Evolutionary conservation across 2,888 invertebrate genomes (phyloP).

Genomic region (Himalopsyche tibetana): DNA sequence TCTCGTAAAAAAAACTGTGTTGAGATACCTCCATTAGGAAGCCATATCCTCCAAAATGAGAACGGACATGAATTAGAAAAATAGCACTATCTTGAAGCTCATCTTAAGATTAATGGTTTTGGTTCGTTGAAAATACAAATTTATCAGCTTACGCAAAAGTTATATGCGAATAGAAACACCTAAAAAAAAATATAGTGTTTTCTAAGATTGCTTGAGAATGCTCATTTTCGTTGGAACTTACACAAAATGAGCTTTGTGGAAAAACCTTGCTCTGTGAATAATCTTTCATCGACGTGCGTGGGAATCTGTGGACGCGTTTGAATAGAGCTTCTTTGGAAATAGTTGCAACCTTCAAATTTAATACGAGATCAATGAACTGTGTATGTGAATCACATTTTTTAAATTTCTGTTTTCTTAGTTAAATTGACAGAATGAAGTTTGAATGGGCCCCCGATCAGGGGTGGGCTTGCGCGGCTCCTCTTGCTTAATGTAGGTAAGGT

Average conservation of each 20-base stretch:
- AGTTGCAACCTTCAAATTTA: not conserved
- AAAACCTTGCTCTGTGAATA: not conserved
- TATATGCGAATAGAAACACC: not conserved
- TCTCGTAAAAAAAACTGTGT: no score
- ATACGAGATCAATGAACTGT: not conserved
- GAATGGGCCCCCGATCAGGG: no score
- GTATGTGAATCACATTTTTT: not conserved
- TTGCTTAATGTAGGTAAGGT: not conserved
- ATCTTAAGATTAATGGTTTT: not conserved
- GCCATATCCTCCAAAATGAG: no score
- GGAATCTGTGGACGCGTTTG: not conserved
- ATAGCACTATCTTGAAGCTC: no score
- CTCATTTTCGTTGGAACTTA: not conserved
- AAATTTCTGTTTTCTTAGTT: not conserved
- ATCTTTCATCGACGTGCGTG: not conserved
- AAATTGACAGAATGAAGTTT: no score
- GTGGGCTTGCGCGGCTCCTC: not conserved
- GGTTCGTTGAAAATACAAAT: not conserved
- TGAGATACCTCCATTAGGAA: no score
- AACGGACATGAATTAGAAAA: no score
- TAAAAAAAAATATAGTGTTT: not conserved
- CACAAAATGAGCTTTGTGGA: not conserved
- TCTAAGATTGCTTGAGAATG: not conserved
- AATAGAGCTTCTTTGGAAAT: not conserved
- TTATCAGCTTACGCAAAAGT: not conserved